phyloP scores from a whole-genome alignment of 2,797 vertebrate species.

The Nyctibius grandis region DNA sequence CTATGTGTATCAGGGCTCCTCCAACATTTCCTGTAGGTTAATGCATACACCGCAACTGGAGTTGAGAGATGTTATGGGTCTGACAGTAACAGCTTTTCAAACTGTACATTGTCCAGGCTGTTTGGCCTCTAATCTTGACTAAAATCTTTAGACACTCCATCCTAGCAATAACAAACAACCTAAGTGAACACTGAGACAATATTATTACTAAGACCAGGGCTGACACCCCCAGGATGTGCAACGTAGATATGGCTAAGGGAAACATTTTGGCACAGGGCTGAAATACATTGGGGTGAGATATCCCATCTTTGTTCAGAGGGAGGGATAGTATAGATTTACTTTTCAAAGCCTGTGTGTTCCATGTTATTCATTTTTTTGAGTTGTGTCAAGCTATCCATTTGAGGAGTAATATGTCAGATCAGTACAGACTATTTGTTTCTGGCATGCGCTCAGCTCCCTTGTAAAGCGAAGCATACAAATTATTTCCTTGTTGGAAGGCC shows the following conservation, averaged over 20 bases:
- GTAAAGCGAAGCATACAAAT: constrained; percentile 1
- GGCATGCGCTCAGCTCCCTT: constrained; percentile 21
- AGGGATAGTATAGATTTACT: background rate
- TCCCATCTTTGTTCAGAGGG: background rate
- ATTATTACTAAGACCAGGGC: background rate
- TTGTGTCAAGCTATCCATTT: constrained; percentile 12
- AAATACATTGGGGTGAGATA: background rate
- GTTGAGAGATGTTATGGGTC: background rate
- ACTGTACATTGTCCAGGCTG: background rate
- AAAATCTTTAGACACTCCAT: background rate
- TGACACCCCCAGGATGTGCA: background rate
- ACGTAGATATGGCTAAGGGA: background rate
- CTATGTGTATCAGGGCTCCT: accelerated
- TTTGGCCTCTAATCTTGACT: background rate
- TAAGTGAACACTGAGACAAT: background rate
- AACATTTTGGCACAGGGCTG: background rate
- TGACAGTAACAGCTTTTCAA: background rate
- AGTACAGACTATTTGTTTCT: constrained; percentile 24
- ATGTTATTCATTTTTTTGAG: background rate
- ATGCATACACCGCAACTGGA: accelerated
- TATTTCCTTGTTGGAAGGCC: constrained; percentile 23
- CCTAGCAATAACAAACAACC: background rate
- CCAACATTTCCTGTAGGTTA: background rate
- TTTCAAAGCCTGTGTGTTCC: constrained; percentile 19
- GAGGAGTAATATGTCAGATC: constrained; percentile 38